Evolutionary conservation across 2,888 invertebrate genomes (phyloP), one percentile per base, ranked within the genome.

Genomic region (Phania funesta): DNA sequence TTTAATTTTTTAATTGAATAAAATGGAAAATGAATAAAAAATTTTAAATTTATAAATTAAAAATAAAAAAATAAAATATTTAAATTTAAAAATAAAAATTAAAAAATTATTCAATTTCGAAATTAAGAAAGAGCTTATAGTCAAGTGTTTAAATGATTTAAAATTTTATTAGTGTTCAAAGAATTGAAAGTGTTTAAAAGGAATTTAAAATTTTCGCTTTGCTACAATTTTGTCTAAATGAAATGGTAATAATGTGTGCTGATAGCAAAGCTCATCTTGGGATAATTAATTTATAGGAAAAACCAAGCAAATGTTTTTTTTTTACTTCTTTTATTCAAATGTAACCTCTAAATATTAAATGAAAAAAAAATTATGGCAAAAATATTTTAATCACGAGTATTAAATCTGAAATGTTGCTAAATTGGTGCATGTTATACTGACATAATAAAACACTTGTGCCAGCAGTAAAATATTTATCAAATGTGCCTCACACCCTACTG

Each of bases 341-440:
- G 52, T 26, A 68, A 56, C 48, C 38, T n/a, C 13, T 16, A 68
- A 41, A 44, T 68, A 32, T 50, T 29, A 22, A 73, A 41, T 18
- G n/a, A 1, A 70, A 13, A 70, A 24, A 20, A 20, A 62, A 62
- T 22, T n/a, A n/a, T n/a, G n/a, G 2, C 16, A 13, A 35, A 64
- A 8, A 22, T 48, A 26, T 11, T 1, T n/a, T 4, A 6, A 35
- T 54, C 11, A 13, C 26, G 7, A 50, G 11, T 32, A 38, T 52
- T 46, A 3, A 65, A 75, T 38, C 22, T 22, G 41, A 20, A 70
- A 35, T 38, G 11, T 48, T 60, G n/a, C 62, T 22, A 46, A 56
- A 80, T 29, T 71, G 76, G 52, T 74, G 68, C 68, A 77, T 68
- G 77, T 58, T 74, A 44, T 58, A 54, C 56, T 65, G 68, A 74